Evolutionary conservation across 2,797 vertebrate genomes (phyloP), one percentile per base, ranked within the genome.

Genomic region (Pipistrellus pipistrellus): DNA sequence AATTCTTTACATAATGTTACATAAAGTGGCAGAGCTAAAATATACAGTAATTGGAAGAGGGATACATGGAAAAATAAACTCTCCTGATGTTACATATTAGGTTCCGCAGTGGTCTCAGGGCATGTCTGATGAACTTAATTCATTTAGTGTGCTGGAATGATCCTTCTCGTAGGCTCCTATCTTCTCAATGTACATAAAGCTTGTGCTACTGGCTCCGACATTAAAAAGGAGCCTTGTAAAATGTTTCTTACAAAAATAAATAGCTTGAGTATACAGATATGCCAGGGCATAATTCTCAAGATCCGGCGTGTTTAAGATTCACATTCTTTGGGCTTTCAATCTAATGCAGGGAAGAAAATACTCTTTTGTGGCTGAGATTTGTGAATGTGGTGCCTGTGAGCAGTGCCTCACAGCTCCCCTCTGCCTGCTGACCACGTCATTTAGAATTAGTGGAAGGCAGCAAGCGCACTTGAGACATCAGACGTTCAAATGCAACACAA

Each of bases 161-260:
- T 96, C 13, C 48, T 96, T 97, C 84, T 96, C 84, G 89, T 96
- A 80, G 83, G 81, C 76, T 94, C 46, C 46, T 88, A 83, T 94
- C 86, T 91, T 97, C 96, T 97, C 94, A 87, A 71, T 94, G 27
- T 91, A 93, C 78, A 76, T 95, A 98, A 98, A 57, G 48, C 96
- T 73, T 73, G 95, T 55, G 81, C 95, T 97, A 90, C 92, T 96
- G 57, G 2, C 96, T 94, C 94, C 94, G 96, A 97, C 76, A 94
- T 97, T 96, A 96, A 96, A 96, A 98, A 96, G 51, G 48, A 94
- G 68, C 88, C 88, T 96, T 97, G 90, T 96, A 98, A 98, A 98
- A 97, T 72, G 97, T 97, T 98, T 96, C 55, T 94, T 98, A 98
- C 96, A 96, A 98, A 97, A 98, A 98, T 97, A 98, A 98, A 97